phyloP scores from a whole-genome alignment of 2,113 vertebrate genomes.

The Grallaria varia region DNA sequence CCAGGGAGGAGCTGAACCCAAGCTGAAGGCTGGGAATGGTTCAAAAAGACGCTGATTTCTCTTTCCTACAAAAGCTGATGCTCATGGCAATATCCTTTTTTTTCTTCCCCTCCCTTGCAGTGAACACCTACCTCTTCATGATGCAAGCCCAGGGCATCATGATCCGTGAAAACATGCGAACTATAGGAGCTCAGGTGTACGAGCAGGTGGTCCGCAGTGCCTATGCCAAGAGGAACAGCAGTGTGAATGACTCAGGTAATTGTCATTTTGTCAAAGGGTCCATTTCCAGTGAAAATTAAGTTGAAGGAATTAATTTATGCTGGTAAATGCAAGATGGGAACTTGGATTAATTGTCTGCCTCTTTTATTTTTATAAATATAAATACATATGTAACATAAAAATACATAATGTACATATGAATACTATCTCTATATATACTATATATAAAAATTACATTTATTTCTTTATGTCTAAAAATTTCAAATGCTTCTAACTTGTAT shows the following conservation, averaged over 20 bases:
- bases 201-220: conserved; percentile 94
- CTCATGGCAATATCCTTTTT: background rate
- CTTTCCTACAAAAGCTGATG: background rate
- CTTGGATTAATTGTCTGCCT: background rate
- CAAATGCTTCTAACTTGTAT: background rate
- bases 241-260: conserved; percentile 88
- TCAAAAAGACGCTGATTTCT: background rate
- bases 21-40: background rate
- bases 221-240: conserved; percentile 86
- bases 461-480: background rate
- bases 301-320: background rate
- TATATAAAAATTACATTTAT: background rate
- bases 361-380: background rate
- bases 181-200: conserved; percentile 92
- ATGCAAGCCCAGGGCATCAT: conserved; percentile 94
- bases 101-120: conserved; percentile 65
- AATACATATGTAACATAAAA: background rate
- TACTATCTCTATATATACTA: background rate
- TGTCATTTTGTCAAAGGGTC: background rate
- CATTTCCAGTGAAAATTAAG: background rate
- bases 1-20: background rate
- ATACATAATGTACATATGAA: background rate
- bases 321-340: background rate
- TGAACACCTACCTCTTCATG: conserved; percentile 99
- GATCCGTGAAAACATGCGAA: conserved; percentile 90